A percentile compares a stretch with the other conserved stretches of the same genome.
phyloP scores from a whole-genome alignment of 2,888 invertebrate genomes.

The Nebria salina region DNA sequence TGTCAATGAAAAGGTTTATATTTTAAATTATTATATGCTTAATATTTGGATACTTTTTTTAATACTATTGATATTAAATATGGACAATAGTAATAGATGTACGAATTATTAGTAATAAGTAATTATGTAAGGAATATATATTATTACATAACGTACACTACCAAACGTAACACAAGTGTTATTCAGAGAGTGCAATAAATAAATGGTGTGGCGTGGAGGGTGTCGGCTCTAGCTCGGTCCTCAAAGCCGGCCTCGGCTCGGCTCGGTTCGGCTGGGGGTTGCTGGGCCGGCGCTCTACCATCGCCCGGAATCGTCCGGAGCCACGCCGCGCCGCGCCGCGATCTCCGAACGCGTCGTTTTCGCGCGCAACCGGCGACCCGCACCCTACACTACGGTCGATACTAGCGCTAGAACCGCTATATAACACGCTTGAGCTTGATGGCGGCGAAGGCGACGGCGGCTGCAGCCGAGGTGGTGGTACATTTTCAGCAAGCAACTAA shows the following conservation, averaged over 20 bases:
- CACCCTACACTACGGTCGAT: constrained; percentile 24
- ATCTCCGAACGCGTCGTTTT: constrained; percentile 47
- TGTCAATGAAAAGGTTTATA: constrained; percentile 47
- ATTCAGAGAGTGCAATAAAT: constrained; percentile 72
- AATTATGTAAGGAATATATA: constrained; percentile 65
- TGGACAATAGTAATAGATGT: constrained; percentile 62
- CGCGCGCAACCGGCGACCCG: constrained; percentile 37
- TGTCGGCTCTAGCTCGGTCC: constrained; percentile 64
- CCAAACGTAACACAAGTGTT: constrained; percentile 72
- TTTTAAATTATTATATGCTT: constrained; percentile 47
- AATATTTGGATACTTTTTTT: constrained; percentile 46
- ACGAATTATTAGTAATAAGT: constrained; percentile 64
- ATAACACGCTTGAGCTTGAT: not conserved
- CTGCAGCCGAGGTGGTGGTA: not conserved
- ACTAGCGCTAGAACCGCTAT: not conserved
- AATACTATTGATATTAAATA: constrained; percentile 62
- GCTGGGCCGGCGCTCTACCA: constrained; percentile 61
- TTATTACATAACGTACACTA: constrained; percentile 68
- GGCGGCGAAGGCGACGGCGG: not conserved
- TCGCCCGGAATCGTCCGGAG: constrained; percentile 57
- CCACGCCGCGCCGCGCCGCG: constrained; percentile 48
- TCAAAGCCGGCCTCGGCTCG: constrained; percentile 63
- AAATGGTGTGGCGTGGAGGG: constrained; percentile 68
- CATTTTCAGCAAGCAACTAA: not conserved
- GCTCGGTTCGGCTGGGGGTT: constrained; percentile 52